Evolutionary conservation across 2,113 vertebrate genomes (phyloP), one percentile per base, ranked within the genome.

Genomic region (Sclerurus mexicanus): DNA sequence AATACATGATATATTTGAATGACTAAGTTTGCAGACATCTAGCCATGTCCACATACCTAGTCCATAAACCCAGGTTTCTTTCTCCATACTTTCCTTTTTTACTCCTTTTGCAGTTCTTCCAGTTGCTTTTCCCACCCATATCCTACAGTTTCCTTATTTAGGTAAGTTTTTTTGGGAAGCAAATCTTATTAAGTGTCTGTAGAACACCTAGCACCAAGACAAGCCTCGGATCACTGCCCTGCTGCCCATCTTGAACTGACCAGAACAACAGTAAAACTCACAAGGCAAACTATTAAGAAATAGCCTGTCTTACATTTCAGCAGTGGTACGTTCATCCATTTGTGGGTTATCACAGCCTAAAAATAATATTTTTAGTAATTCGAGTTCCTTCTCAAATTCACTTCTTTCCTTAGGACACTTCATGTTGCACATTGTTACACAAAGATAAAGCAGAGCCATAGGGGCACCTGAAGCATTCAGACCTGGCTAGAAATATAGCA

Each of bases 141-240:
- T 37, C 23, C 4, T 55, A 68, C 9, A 76, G 12, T 69, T 66
- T 71, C 55, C 85, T 84, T 55, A 89, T 53, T 58, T 67, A 75
- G 8, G 10, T n/a, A 73, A 50, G 18, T 20, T 9, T 39, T 71
- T 39, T 82, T 30, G 6, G 68, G 44, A 71, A 40, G 24, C 0
- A 3, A 39, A 27, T 28, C 39, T 87, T 55, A 60, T n/a, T 53
- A 53, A 59, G 49, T 59, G 19, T 73, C 67, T 47, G 10, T 28
- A 31, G 23, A 82, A 31, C 19, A 76, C n/a, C 30, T 31, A n/a
- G 12, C 0, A 0, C 47, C n/a, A 19, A 30, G 66, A 44, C 16
- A 73, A 49, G 21, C 47, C 31, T 68, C 46, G 53, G 49, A 64
- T 56, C 18, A 14, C 18, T 58, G 20, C 62, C 58, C 71, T 24